Percentiles rank a stretch among this genome's conserved stretches.
Evolutionary conservation across 2,113 vertebrate species (phyloP).

Genomic region (Caranx melampygus): DNA sequence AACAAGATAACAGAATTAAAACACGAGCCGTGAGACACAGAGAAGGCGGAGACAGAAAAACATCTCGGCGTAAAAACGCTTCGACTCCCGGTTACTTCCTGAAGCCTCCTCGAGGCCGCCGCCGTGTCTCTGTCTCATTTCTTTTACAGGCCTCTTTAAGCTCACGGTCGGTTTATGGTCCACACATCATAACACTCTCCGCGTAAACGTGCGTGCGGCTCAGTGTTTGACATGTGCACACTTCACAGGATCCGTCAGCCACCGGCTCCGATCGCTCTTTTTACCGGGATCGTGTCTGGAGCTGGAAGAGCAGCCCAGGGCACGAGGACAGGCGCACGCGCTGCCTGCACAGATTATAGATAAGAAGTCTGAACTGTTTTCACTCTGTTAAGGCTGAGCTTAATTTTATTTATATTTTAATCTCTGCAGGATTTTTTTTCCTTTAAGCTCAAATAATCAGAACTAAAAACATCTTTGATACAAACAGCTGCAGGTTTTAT

Average conservation of each 20-base stretch:
- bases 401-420: not conserved
- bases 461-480: no score
- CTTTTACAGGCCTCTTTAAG: slow-evolving; percentile 73
- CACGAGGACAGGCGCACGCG: not conserved
- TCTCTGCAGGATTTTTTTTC: not conserved
- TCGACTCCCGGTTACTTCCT: no score
- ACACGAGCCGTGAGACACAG: no score
- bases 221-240: slow-evolving; percentile 73
- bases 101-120: not conserved
- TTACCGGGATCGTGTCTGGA: slow-evolving; percentile 17
- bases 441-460: no score
- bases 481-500: not conserved
- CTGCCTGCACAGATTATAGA: not conserved
- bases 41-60: no score
- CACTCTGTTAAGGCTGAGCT: not conserved
- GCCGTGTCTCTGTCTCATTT: slow-evolving; percentile 55
- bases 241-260: slow-evolving; percentile 63
- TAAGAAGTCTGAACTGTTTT: no score
- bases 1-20: no score
- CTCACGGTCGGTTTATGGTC: slow-evolving; percentile 69
- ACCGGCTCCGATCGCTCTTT: slow-evolving; percentile 40
- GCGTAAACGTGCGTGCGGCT: slow-evolving; percentile 2
- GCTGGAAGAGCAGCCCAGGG: slow-evolving; percentile 6
- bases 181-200: slow-evolving; percentile 72
- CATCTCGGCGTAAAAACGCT: no score